Evolutionary conservation across 2,113 vertebrate genomes (phyloP).

Genomic region (Tetrax tetrax): DNA sequence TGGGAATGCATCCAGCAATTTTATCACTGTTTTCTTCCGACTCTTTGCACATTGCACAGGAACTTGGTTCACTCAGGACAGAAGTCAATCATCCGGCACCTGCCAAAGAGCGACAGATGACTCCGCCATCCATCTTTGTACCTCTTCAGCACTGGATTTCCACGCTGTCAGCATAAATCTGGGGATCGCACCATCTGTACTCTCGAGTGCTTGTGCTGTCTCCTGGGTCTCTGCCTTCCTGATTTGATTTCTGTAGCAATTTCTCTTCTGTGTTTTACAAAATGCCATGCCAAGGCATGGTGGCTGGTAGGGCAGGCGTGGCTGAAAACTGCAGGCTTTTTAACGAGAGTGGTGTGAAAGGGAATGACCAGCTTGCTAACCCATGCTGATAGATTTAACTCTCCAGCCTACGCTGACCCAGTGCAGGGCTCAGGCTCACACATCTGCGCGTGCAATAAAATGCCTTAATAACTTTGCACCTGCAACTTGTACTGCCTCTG

Average conservation of each 20-base stretch:
- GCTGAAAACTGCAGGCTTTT: background rate
- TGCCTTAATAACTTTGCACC: background rate
- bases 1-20: background rate
- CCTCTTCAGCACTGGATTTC: background rate
- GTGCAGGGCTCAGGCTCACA: background rate
- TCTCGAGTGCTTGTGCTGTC: background rate
- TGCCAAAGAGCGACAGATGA: background rate
- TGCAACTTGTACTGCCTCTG: background rate
- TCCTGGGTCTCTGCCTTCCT: background rate
- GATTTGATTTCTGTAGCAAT: background rate
- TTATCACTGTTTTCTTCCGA: background rate
- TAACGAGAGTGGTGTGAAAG: background rate
- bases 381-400: background rate
- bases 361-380: background rate
- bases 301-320: background rate
- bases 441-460: background rate
- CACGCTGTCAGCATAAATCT: background rate
- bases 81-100: background rate
- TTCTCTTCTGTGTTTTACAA: background rate
- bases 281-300: background rate
- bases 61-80: background rate
- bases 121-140: background rate
- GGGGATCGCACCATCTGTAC: background rate
- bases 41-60: background rate
- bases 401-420: background rate